Base-by-base conservation (phyloP, 1,140 invertebrate species). In the Sycophaga agraensis region DNA sequence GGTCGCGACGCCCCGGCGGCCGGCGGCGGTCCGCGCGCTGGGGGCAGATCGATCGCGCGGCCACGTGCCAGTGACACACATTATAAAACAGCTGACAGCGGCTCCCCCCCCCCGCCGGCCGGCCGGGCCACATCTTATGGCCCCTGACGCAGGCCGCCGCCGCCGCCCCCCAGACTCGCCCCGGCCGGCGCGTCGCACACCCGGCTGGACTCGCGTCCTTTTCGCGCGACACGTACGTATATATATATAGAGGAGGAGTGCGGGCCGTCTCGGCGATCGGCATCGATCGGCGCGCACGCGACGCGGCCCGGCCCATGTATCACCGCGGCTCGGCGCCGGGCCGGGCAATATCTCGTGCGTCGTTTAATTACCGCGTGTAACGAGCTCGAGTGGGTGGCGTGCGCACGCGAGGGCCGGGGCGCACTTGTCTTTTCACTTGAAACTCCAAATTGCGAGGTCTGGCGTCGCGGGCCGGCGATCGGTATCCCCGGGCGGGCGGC, bases 81-180 rank as follows among this genome's bases (percentile, higher is more conserved):
- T 78, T 70, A 53, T 35, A 73, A 71, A 76, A 76, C 77, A 78
- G 76, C 76, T 76, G 74, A 72, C 66, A 75, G 39, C 21, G 26
- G 40, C 34, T 8, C 1, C 7, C 28, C 19, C 28, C 17, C 53
- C 43, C 45, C 21, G n/a, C n/a, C n/a, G n/a, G n/a, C n/a, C n/a
- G n/a, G n/a, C n/a, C n/a, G n/a, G n/a, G n/a, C n/a, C n/a, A n/a
- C n/a, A n/a, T n/a, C n/a, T n/a, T n/a, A n/a, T n/a, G n/a, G n/a
- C n/a, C n/a, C n/a, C n/a, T n/a, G n/a, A n/a, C n/a, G n/a, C n/a
- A n/a, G n/a, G n/a, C n/a, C n/a, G n/a, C n/a, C n/a, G n/a, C n/a
- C n/a, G n/a, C n/a, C n/a, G n/a, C n/a, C n/a, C n/a, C n/a, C n/a
- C n/a, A n/a, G n/a, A n/a, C n/a, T n/a, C n/a, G n/a, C n/a, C n/a